These are phyloP conservation scores for Tarsius wallacei DNA, from an alignment of 2,797 vertebrate species.

Conservation along the genomic window DNA sequence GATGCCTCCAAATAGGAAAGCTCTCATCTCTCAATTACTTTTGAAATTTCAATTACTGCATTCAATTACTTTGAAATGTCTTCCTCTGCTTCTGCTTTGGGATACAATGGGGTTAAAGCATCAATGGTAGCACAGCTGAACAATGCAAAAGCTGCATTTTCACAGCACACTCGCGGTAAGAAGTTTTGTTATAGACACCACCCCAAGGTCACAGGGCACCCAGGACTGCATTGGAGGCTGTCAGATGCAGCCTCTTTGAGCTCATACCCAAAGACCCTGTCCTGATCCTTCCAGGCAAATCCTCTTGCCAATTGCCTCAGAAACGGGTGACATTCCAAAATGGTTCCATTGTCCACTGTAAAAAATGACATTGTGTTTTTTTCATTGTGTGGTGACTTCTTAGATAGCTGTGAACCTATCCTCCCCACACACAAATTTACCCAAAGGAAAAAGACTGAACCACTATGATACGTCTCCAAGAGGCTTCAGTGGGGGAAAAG, in stretches of 20 bases:
- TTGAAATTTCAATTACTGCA: constrained; percentile 63
- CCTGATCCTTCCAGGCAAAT: not conserved
- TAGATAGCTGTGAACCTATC: not conserved
- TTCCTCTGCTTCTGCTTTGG: constrained; percentile 24
- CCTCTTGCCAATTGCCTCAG: not conserved
- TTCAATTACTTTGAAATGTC: constrained; percentile 41
- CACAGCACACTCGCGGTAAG: not conserved
- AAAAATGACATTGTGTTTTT: not conserved
- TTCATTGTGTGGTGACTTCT: not conserved
- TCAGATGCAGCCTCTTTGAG: not conserved
- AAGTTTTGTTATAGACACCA: not conserved
- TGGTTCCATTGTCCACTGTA: not conserved
- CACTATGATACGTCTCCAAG: not conserved
- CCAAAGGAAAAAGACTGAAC: not conserved
- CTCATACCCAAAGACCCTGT: not conserved
- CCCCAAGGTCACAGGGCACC: not conserved
- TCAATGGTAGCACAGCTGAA: not conserved
- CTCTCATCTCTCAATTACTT: constrained; percentile 53
- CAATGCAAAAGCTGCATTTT: not conserved
- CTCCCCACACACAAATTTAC: not conserved
- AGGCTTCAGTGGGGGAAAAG: not conserved
- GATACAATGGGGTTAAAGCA: not conserved
- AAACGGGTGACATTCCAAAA: not conserved
- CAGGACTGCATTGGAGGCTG: not conserved
- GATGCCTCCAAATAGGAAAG: constrained; percentile 48